phyloP scores from a whole-genome alignment of 2,113 vertebrate genomes.

The Verasper variegatus region DNA sequence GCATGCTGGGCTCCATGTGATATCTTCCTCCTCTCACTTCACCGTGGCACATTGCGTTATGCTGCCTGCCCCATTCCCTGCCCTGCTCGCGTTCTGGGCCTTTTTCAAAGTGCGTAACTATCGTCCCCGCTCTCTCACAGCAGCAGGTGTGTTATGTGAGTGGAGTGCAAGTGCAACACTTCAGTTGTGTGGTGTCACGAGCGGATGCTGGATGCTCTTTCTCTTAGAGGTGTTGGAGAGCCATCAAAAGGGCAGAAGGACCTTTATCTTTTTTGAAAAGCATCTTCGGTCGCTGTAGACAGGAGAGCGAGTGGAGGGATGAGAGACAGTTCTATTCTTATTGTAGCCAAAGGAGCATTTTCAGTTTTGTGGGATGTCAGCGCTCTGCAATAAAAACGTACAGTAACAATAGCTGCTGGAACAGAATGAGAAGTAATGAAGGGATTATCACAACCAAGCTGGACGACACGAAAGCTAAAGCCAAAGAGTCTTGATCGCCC shows the following conservation, averaged over 20 bases:
- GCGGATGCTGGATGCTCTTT: constrained; percentile 21
- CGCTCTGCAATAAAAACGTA: too few relatives aligned
- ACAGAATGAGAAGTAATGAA: background rate
- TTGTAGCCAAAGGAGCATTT: too few relatives aligned
- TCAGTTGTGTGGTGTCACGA: constrained; percentile 5
- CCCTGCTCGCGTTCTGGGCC: background rate
- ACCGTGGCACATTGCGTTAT: background rate
- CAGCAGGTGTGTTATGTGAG: background rate
- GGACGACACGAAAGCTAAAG: too few relatives aligned
- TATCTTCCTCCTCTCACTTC: background rate
- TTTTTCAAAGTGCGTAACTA: background rate
- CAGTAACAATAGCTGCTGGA: too few relatives aligned
- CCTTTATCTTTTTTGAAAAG: constrained; percentile 3
- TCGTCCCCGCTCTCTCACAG: background rate
- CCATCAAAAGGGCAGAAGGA: constrained; percentile 28
- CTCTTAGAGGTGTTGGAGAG: constrained; percentile 36
- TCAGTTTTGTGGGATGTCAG: too few relatives aligned
- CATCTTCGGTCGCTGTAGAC: background rate
- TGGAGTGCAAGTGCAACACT: background rate
- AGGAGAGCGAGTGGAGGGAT: constrained; percentile 4
- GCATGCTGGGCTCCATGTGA: background rate
- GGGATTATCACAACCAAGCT: background rate
- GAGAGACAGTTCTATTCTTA: background rate
- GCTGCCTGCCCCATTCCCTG: background rate
- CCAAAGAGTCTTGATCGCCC: too few relatives aligned